Evolutionary conservation across 2,113 vertebrate species (phyloP), one percentile per base, ranked within the genome.

Genomic region (Lepisosteus oculatus): DNA sequence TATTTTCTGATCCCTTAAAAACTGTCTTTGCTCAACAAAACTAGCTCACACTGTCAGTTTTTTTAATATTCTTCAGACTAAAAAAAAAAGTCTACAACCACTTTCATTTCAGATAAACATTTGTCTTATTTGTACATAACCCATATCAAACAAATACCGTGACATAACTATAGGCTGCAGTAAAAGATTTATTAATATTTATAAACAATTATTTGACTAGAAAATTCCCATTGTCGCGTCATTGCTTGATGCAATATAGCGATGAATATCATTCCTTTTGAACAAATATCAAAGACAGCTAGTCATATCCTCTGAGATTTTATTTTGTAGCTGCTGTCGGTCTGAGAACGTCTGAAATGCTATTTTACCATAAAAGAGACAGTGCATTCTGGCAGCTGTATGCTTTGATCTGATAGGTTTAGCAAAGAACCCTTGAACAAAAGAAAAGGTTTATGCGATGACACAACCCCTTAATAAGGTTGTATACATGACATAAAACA

Each of bases 181-280:
- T 76, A 70, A 78, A 89, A 72, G 13, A 81, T 43, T 55, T 76
- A 89, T 91, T 88, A 89, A 91, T 91, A 93, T 93, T 93, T 86
- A 93, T 90, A 86, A 87, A 81, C 75, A 72, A 82, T 84, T 88
- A 72, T 57, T 72, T 83, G 82, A 85, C 77, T 76, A 88, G 80
- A 84, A 89, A 89, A 87, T 87, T 74, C 76, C 74, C 70, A 77
- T 78, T 81, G 76, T 86, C 87, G 85, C 76, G 72, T 74, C 81
- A 81, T 81, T 82, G 83, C 86, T 85, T 90, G 86, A 87, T 75
- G 76, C 80, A 85, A 79, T 81, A 81, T 41, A 89, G 71, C 90
- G 92, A 88, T 81, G 82, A 83, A 17, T 55, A 70, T 79, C 77
- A 84, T 85, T 83, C 68, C 72, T 84, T 80, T 76, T 74, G 78